phyloP scores from a whole-genome alignment of 2,888 invertebrate genomes.

The Laothoe populi region DNA sequence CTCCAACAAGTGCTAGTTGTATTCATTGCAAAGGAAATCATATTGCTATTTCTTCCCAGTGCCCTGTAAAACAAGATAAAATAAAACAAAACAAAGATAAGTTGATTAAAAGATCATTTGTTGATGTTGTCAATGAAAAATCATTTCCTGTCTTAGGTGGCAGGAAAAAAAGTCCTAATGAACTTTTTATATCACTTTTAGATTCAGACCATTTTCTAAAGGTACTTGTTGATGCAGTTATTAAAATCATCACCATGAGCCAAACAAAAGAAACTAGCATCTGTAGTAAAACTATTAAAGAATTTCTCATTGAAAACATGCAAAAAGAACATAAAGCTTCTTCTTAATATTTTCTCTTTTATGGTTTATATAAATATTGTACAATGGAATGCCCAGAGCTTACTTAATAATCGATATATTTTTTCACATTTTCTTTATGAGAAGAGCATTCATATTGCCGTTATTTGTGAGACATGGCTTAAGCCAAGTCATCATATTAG shows the following conservation, averaged over 20 bases:
- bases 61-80: conserved; percentile 1
- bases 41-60: conserved; percentile 24
- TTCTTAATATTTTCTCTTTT: no score
- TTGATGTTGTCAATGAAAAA: conserved; percentile 8
- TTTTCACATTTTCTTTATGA: conserved; percentile 26
- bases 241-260: conserved; percentile 20
- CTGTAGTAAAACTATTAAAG: conserved; percentile 22
- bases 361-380: conserved; percentile 29
- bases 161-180: conserved; percentile 26
- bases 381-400: conserved; percentile 31
- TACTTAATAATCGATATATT: conserved; percentile 23
- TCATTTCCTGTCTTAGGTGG: conserved; percentile 8
- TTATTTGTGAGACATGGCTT: conserved; percentile 27
- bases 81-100: no score
- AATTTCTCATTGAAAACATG: conserved; percentile 16
- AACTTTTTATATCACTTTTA: conserved; percentile 10
- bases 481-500: conserved; percentile 26
- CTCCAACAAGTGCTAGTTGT: conserved; percentile 20
- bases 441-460: neutral
- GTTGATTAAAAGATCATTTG: neutral
- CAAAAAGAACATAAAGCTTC: neutral
- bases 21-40: conserved; percentile 27
- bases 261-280: conserved; percentile 19
- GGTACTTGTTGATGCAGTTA: conserved; percentile 11
- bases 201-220: conserved; percentile 18